A percentile compares a stretch with the other conserved stretches of the same genome.
These are phyloP conservation scores for Pyrrhia umbra DNA, from an alignment of 2,888 invertebrate genomes.

Conservation along the genomic window DNA sequence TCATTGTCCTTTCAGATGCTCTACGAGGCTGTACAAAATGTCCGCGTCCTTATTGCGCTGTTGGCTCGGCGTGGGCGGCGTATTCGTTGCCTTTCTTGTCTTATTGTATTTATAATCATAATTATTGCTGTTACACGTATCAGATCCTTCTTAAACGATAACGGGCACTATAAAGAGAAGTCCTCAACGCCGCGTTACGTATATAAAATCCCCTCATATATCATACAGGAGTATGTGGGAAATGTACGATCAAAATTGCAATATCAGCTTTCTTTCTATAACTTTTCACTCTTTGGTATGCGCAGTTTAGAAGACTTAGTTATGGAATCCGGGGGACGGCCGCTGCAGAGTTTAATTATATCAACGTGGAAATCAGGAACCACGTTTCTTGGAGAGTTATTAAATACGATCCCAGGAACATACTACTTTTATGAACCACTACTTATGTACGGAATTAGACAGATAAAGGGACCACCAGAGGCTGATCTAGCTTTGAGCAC, in stretches of 20 bases:
- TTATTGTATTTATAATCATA: background rate
- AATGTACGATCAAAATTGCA: slow-evolving; percentile 80
- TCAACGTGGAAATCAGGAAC: slow-evolving; percentile 98
- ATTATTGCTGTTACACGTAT: no score
- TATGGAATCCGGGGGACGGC: slow-evolving; percentile 92
- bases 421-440: slow-evolving; percentile 98
- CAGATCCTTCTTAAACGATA: no score
- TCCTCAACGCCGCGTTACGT: no score
- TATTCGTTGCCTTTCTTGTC: background rate
- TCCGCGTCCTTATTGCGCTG: background rate
- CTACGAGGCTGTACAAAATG: background rate
- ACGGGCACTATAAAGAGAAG: no score
- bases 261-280: slow-evolving; percentile 81
- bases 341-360: slow-evolving; percentile 94
- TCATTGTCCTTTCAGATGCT: background rate
- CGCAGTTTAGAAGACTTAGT: slow-evolving; percentile 92
- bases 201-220: no score
- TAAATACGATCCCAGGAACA: slow-evolving; percentile 95
- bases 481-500: slow-evolving; percentile 92
- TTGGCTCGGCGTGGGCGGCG: background rate
- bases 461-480: slow-evolving; percentile 94
- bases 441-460: slow-evolving; percentile 94
- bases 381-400: slow-evolving; percentile 96
- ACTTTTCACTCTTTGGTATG: slow-evolving; percentile 79
- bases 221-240: no score